A percentile compares a stretch with the other conserved stretches of the same genome.
Evolutionary conservation across 2,888 invertebrate genomes (phyloP).

Genomic region (Cyrtodaria siliqua): DNA sequence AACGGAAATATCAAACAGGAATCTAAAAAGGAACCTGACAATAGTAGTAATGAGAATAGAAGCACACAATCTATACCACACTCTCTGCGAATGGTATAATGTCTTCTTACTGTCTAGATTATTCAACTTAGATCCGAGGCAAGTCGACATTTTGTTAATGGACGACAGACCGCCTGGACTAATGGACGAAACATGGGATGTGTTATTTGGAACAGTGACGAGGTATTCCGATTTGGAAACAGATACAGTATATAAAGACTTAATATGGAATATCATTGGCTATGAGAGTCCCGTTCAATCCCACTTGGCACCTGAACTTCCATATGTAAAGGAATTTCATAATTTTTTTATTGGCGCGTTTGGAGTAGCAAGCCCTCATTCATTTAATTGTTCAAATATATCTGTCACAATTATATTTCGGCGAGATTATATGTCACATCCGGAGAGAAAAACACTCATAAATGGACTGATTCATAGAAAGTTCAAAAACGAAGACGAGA

Average conservation of each 20-base stretch:
- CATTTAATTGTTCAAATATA: conserved; percentile 42
- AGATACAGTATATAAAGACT: conserved; percentile 28
- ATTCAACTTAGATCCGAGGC: conserved; percentile 34
- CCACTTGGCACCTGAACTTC: conserved; percentile 29
- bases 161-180: conserved; percentile 55
- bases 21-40: conserved; percentile 3
- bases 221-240: conserved; percentile 31
- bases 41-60: conserved; percentile 53
- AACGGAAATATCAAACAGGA: neutral
- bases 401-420: conserved; percentile 46
- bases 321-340: conserved; percentile 43
- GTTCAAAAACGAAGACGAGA: conserved; percentile 54
- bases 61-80: conserved; percentile 63
- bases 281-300: conserved; percentile 62
- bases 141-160: conserved; percentile 42
- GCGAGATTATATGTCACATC: conserved; percentile 55
- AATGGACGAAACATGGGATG: conserved; percentile 54
- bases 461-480: conserved; percentile 52
- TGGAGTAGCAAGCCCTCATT: conserved; percentile 16
- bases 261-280: conserved; percentile 60
- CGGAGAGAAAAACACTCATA: conserved; percentile 33
- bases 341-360: conserved; percentile 45
- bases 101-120: conserved; percentile 45
- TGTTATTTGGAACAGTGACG: conserved; percentile 40
- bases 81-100: conserved; percentile 62